These are phyloP conservation scores for Drosophila albomicans DNA, from an alignment of 1,140 invertebrate species.

Conservation along the genomic window DNA sequence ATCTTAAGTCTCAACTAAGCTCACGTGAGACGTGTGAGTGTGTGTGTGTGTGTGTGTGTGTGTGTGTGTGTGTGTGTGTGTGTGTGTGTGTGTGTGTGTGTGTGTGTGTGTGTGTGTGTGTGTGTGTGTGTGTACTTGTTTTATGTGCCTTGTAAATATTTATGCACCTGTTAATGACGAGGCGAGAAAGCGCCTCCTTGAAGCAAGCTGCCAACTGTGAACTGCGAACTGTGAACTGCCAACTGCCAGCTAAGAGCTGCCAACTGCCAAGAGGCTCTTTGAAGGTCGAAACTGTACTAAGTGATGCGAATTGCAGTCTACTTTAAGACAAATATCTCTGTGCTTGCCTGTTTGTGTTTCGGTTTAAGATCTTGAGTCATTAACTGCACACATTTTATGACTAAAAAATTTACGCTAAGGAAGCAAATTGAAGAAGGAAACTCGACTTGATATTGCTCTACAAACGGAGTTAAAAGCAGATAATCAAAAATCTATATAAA, in stretches of 20 bases:
- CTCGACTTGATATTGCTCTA: neutral
- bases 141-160: constrained; percentile 78
- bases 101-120: constrained; percentile 5
- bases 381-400: constrained; percentile 40
- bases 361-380: constrained; percentile 38
- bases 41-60: neutral
- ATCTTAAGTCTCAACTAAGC: constrained; percentile 4
- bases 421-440: neutral
- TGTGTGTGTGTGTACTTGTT: constrained; percentile 27
- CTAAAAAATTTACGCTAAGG: constrained; percentile 3
- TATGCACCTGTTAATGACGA: constrained; percentile 76
- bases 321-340: constrained; percentile 4
- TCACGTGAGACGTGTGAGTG: neutral
- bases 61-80: constrained; percentile 9
- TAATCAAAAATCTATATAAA: too few relatives aligned
- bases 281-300: constrained; percentile 40
- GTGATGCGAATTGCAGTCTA: constrained; percentile 35
- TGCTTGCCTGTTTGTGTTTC: neutral
- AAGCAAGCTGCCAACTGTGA: constrained; percentile 56
- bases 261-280: constrained; percentile 48
- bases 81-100: constrained; percentile 8
- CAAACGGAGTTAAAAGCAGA: neutral
- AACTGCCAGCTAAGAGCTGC: constrained; percentile 38
- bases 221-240: constrained; percentile 35
- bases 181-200: constrained; percentile 32